phyloP scores from a whole-genome alignment of 2,113 vertebrate species.

The Dipodomys spectabilis region DNA sequence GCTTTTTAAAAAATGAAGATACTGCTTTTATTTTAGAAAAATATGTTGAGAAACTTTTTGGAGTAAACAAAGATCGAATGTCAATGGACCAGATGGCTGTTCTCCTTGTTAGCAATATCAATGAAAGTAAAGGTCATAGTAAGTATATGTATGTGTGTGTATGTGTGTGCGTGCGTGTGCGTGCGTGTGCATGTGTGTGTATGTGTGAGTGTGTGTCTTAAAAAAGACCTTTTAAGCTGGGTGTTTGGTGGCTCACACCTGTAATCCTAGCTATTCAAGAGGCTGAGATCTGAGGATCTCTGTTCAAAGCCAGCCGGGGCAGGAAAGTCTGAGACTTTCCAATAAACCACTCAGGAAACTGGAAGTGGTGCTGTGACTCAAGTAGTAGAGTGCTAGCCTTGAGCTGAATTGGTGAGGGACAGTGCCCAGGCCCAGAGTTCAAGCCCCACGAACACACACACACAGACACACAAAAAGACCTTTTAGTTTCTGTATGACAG shows the following conservation, averaged over 20 bases:
- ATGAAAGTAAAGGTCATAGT: conserved; percentile 96
- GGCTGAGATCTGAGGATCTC: no score
- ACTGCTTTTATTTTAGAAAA: conserved; percentile 89
- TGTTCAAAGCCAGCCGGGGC: no score
- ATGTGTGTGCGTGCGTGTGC: neutral
- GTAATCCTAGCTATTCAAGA: no score
- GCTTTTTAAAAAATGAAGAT: conserved; percentile 46
- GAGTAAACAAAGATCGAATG: conserved; percentile 95
- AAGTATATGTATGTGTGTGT: conserved; percentile 71
- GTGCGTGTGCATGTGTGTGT: neutral
- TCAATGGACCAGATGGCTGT: conserved; percentile 97
- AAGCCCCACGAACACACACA: no score
- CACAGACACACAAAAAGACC: neutral
- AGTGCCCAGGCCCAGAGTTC: no score
- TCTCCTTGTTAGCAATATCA: conserved; percentile 96
- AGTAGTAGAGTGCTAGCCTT: no score
- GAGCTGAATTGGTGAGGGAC: no score
- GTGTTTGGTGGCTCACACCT: no score
- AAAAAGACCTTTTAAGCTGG: no score
- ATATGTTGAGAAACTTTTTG: conserved; percentile 96
- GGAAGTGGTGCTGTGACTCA: no score
- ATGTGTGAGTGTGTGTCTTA: neutral
- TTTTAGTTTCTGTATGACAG: conserved; percentile 45
- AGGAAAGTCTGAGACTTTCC: no score
- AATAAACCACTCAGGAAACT: no score